These are phyloP conservation scores for Diplosoma virens DNA, from an alignment of 23 tunicate species.

Conservation along the genomic window DNA sequence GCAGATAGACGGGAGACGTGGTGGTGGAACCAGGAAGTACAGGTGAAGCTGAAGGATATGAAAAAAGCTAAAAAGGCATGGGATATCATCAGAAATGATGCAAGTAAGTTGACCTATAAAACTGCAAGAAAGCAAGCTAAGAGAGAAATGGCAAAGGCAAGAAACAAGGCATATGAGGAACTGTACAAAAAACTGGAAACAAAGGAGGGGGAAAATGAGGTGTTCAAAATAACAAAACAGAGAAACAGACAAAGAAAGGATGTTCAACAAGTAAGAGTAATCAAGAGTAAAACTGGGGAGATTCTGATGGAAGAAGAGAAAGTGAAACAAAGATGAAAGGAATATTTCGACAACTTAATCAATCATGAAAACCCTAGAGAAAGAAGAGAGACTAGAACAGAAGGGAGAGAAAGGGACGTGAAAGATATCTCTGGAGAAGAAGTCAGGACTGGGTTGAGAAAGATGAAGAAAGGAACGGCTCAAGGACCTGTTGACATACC, in stretches of 20 bases:
- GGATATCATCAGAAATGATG: too few species aligned
- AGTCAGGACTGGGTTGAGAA: neutral
- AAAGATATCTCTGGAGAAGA: neutral
- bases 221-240: too few species aligned
- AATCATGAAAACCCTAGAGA: neutral
- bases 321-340: conserved; percentile 4
- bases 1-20: too few species aligned
- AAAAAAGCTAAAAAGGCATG: too few species aligned
- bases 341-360: conserved; percentile 1
- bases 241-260: neutral
- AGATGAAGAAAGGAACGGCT: neutral
- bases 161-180: too few species aligned
- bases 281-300: neutral
- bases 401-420: neutral
- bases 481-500: neutral
- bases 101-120: too few species aligned
- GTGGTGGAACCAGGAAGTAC: too few species aligned
- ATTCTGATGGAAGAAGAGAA: neutral
- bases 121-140: too few species aligned
- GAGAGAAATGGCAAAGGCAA: too few species aligned
- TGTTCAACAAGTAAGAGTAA: neutral
- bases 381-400: neutral
- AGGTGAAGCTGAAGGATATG: too few species aligned
- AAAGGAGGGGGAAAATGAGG: too few species aligned
- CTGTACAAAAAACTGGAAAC: too few species aligned